These are phyloP conservation scores for Saccopteryx bilineata DNA, from an alignment of 2,113 vertebrate genomes.

Conservation along the genomic window DNA sequence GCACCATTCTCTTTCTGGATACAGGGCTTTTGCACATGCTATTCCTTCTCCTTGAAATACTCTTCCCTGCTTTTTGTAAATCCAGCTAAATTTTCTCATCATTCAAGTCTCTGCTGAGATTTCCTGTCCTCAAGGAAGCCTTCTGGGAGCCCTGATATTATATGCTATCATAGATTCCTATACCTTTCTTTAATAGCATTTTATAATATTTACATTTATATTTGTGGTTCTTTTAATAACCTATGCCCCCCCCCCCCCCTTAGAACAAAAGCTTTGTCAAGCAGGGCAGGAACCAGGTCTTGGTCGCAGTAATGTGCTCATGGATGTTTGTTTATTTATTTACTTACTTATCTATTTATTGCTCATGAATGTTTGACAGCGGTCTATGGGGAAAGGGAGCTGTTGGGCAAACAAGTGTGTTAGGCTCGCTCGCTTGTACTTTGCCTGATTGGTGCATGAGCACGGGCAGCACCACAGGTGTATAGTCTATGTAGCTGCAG, in stretches of 20 bases:
- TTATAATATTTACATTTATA: neutral
- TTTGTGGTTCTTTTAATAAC: neutral
- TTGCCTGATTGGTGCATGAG: too few species aligned
- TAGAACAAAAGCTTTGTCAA: neutral
- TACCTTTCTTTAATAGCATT: neutral
- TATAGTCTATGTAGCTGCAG: too few species aligned
- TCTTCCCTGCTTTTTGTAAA: neutral
- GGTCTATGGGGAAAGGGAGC: too few species aligned
- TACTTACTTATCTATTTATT: too few species aligned
- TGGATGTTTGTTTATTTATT: too few species aligned
- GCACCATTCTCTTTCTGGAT: neutral
- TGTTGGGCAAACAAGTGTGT: too few species aligned
- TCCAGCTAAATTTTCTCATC: neutral
- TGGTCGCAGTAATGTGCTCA: neutral
- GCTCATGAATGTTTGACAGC: too few species aligned
- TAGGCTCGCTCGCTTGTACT: too few species aligned
- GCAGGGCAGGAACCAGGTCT: neutral
- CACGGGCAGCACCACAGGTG: too few species aligned
- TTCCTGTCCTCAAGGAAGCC: neutral
- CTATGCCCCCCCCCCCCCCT: fast-evolving
- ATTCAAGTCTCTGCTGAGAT: neutral
- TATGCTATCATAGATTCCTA: neutral
- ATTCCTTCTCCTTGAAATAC: neutral
- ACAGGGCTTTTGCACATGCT: neutral
- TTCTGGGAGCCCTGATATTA: neutral